Conservation (phyloP, 1,140 invertebrate genomes). For the Drosophila pachea region DNA sequence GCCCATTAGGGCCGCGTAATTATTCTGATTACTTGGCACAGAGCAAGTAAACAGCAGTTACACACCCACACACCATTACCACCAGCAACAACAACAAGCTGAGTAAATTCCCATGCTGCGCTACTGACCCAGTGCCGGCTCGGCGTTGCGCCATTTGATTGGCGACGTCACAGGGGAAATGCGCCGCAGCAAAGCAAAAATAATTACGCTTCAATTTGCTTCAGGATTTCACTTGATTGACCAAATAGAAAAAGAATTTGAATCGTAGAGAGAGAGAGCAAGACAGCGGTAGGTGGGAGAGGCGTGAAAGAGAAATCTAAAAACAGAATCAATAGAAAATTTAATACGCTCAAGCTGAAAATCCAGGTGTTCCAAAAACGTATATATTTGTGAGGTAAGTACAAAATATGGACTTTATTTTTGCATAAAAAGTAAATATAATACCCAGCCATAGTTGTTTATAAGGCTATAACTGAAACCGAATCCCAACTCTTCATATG, state of each 20-base stretch:
- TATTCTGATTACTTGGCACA: constrained; percentile 71
- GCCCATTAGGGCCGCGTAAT: constrained; percentile 68
- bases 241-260: not conserved
- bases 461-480: no score
- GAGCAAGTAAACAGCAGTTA: constrained; percentile 25
- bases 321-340: not conserved
- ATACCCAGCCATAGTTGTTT: no score
- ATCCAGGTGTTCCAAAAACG: not conserved
- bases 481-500: no score
- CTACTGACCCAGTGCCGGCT: constrained; percentile 68
- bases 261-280: constrained; percentile 23
- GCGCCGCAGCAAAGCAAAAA: constrained; percentile 60
- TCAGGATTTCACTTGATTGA: constrained; percentile 64
- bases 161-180: constrained; percentile 67
- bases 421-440: not conserved
- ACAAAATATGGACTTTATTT: not conserved
- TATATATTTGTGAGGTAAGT: not conserved
- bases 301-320: not conserved
- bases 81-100: constrained; percentile 12
- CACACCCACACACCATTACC: constrained; percentile 25
- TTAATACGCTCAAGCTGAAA: not conserved
- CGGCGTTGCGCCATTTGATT: constrained; percentile 46
- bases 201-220: constrained; percentile 75
- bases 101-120: constrained; percentile 54
- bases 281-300: constrained; percentile 10